Evolutionary conservation across 2,113 vertebrate species (phyloP).

Genomic region (Scytalopus superciliaris): DNA sequence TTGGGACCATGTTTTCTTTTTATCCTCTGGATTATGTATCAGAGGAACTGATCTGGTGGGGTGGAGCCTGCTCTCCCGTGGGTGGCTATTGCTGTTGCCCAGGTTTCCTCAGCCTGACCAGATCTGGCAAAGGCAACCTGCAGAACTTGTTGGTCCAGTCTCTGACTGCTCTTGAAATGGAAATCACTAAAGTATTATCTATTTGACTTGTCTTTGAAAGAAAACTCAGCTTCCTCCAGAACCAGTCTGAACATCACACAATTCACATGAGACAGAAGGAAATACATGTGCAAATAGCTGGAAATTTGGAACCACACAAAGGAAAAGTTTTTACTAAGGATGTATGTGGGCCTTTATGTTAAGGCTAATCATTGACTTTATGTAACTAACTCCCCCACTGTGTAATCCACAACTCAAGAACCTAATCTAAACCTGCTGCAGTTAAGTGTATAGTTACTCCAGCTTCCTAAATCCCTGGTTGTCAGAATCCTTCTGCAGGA

Average conservation of each 20-base stretch:
- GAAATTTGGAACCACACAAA: background rate
- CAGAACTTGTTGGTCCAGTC: conserved; percentile 26
- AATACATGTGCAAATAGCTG: conserved; percentile 5
- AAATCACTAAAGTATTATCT: conserved; percentile 12
- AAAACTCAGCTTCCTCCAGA: background rate
- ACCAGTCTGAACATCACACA: conserved; percentile 6
- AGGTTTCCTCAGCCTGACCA: background rate
- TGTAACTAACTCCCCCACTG: background rate
- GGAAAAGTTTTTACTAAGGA: background rate
- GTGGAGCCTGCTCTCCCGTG: background rate
- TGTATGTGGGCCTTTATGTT: background rate
- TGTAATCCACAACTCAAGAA: background rate
- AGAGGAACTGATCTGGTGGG: background rate
- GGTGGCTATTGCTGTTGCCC: background rate
- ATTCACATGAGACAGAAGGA: background rate
- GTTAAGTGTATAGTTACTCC: background rate
- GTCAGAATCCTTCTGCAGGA: background rate
- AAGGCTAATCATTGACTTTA: background rate
- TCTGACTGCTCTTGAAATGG: background rate
- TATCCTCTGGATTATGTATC: background rate
- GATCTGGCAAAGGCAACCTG: background rate
- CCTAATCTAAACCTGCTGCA: background rate
- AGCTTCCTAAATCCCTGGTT: background rate
- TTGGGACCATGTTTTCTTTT: background rate
- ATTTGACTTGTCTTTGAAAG: conserved; percentile 15